phyloP scores from a whole-genome alignment of 2,797 vertebrate species.

The Mastacembelus armatus region DNA sequence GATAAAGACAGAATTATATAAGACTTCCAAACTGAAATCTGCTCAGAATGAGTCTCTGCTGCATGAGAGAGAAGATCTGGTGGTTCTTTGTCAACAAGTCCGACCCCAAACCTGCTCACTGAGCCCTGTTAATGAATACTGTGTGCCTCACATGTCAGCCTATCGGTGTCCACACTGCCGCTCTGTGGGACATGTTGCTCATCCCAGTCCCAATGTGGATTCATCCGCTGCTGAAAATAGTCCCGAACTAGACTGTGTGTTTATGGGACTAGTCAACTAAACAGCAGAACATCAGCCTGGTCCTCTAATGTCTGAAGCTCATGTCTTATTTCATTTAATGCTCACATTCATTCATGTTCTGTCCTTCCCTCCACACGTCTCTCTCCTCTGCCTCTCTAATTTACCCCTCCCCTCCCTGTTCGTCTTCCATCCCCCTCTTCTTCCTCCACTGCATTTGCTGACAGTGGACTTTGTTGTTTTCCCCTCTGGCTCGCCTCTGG shows the following conservation, averaged over 20 bases:
- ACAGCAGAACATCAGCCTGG: too few relatives aligned
- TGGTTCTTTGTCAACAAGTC: neutral
- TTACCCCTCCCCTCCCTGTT: conserved; percentile 17
- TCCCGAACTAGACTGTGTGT: too few relatives aligned
- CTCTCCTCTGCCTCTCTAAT: conserved; percentile 25
- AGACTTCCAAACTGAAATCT: conserved; percentile 12
- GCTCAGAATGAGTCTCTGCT: conserved; percentile 1
- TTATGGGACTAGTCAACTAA: too few relatives aligned
- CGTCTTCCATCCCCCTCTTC: conserved; percentile 2
- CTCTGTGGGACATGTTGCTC: too few relatives aligned
- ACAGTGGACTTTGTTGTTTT: conserved; percentile 59
- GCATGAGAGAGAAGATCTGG: neutral
- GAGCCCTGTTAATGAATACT: too few relatives aligned
- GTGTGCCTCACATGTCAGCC: too few relatives aligned
- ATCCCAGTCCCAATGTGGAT: too few relatives aligned
- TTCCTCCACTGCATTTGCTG: conserved; percentile 59
- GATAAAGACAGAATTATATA: conserved; percentile 28
- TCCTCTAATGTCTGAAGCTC: neutral
- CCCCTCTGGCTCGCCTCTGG: conserved; percentile 51
- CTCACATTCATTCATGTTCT: conserved; percentile 27
- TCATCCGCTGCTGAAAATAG: too few relatives aligned
- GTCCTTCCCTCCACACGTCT: conserved; percentile 20
- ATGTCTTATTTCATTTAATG: conserved; percentile 26
- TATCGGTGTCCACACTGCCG: too few relatives aligned
- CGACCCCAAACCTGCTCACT: too few relatives aligned